Conservation (phyloP, 2,113 vertebrate genomes). For the Heptranchias perlo region DNA sequence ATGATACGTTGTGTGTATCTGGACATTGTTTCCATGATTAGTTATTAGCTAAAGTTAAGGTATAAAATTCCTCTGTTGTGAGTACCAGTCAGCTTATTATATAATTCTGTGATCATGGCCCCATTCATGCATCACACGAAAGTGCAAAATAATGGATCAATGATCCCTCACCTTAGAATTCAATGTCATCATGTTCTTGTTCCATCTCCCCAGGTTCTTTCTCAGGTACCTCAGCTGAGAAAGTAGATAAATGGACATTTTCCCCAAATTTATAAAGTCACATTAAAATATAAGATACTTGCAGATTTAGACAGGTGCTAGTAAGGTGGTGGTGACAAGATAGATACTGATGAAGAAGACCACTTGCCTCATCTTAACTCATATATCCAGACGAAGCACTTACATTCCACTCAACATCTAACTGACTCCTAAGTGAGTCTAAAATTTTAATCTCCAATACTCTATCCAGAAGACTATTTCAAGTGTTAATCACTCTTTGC, state of each 20-base stretch:
- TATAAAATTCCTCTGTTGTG: too few relatives aligned
- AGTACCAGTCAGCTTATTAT: too few relatives aligned
- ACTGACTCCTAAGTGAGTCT: too few relatives aligned
- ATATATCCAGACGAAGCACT: neutral
- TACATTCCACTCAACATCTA: neutral
- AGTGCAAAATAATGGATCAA: too few relatives aligned
- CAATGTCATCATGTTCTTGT: neutral
- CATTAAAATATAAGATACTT: neutral
- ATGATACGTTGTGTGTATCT: too few relatives aligned
- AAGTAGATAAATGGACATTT: neutral
- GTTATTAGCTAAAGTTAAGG: too few relatives aligned
- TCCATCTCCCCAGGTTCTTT: neutral
- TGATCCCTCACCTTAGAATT: neutral
- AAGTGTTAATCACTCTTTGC: neutral
- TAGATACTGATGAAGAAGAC: neutral
- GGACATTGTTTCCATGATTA: too few relatives aligned
- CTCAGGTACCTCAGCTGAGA: neutral
- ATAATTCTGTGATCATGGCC: too few relatives aligned
- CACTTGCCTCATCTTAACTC: neutral
- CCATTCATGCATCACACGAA: too few relatives aligned
- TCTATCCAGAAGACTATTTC: neutral
- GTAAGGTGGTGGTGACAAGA: neutral
- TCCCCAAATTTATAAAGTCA: neutral
- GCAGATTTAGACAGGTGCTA: neutral
- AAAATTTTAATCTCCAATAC: neutral